Evolutionary conservation across 2,888 invertebrate genomes (phyloP).

Genomic region (Eupithecia exiguata): DNA sequence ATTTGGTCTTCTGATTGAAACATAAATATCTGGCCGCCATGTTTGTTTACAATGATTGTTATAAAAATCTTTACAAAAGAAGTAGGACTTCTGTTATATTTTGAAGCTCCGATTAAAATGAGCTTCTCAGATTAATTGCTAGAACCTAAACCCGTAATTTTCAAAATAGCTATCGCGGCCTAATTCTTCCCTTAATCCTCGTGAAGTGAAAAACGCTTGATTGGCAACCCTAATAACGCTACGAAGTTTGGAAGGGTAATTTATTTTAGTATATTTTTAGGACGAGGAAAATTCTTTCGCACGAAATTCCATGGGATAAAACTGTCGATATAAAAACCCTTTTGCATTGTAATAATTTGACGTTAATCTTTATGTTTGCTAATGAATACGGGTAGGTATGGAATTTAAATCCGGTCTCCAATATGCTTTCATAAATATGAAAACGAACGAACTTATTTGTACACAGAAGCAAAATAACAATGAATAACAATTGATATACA

Average conservation of each 20-base stretch:
- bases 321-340: conserved; percentile 26
- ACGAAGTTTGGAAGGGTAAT: conserved; percentile 36
- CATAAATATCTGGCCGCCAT: conserved; percentile 27
- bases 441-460: neutral
- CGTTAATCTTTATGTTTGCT: conserved; percentile 4
- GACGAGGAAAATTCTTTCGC: conserved; percentile 47
- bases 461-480: conserved; percentile 1
- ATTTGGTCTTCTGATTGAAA: conserved; percentile 33
- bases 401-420: neutral
- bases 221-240: conserved; percentile 31
- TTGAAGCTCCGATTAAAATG: neutral
- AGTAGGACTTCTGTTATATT: neutral
- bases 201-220: conserved; percentile 20
- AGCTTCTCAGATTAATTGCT: neutral
- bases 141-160: neutral
- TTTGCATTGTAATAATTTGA: conserved; percentile 21
- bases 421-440: neutral
- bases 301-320: conserved; percentile 26
- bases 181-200: conserved; percentile 8
- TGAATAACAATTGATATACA: neutral
- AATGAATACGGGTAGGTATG: conserved; percentile 11
- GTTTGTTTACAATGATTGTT: conserved; percentile 22
- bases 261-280: conserved; percentile 44
- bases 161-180: neutral
- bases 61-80: conserved; percentile 6